A percentile compares a stretch with the other conserved stretches of the same genome.
Conservation (phyloP, 2,113 vertebrate species). For the Syngnathus scovelli region DNA sequence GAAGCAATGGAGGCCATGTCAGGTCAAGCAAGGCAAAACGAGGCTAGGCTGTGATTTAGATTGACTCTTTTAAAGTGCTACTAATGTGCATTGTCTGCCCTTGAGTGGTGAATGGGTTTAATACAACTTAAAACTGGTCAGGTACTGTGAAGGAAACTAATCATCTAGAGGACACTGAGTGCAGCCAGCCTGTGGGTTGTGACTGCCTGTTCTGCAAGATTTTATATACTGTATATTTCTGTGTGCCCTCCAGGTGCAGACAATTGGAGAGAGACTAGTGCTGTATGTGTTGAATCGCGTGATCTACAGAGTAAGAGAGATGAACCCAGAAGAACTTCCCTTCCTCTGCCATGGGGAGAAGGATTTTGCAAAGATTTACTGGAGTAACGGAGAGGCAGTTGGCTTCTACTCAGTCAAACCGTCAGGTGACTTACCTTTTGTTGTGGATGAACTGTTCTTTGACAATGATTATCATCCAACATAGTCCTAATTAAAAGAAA, state of each 20-base stretch:
- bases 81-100: neutral
- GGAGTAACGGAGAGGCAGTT: constrained; percentile 84
- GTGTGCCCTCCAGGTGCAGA: constrained; percentile 69
- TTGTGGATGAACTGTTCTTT: neutral
- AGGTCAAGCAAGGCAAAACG: too few relatives aligned
- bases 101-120: too few relatives aligned
- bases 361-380: constrained; percentile 83
- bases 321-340: constrained; percentile 74
- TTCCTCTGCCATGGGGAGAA: constrained; percentile 83
- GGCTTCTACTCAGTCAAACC: constrained; percentile 91
- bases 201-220: neutral
- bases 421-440: constrained; percentile 66
- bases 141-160: too few relatives aligned
- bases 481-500: too few relatives aligned
- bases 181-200: too few relatives aligned
- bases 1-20: too few relatives aligned
- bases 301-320: constrained; percentile 84
- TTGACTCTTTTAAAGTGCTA: too few relatives aligned
- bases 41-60: too few relatives aligned
- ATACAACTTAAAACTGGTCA: too few relatives aligned
- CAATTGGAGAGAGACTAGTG: constrained; percentile 82
- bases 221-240: neutral
- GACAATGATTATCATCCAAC: too few relatives aligned
- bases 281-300: constrained; percentile 87
- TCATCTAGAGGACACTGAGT: too few relatives aligned